Percentiles rank a stretch among this genome's conserved stretches.
These are phyloP conservation scores for Glaucidium brasilianum DNA, from an alignment of 2,113 vertebrate species.

Conservation along the genomic window DNA sequence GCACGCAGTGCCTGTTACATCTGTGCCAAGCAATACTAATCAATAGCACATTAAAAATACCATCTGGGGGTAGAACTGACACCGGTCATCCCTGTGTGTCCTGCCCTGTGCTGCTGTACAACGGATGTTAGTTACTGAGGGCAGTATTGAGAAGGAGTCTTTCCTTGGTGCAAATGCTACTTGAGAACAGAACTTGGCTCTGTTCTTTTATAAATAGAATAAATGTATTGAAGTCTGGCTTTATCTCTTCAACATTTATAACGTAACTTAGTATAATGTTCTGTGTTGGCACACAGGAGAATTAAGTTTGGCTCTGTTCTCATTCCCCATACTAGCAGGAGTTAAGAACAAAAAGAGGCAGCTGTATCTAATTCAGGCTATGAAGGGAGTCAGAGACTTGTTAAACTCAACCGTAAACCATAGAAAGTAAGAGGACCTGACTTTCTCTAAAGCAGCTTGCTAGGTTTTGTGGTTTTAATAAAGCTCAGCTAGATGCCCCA, in stretches of 20 bases:
- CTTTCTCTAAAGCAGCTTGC: neutral
- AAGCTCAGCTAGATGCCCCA: neutral
- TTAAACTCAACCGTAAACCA: neutral
- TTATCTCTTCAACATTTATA: neutral
- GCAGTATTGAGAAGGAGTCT: neutral
- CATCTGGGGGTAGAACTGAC: neutral
- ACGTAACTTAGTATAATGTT: neutral
- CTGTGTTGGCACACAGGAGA: neutral
- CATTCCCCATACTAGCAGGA: neutral
- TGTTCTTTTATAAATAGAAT: neutral
- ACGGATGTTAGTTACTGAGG: neutral
- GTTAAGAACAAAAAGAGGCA: constrained; percentile 1
- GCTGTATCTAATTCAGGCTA: constrained; percentile 4
- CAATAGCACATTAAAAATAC: neutral
- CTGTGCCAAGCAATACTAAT: neutral
- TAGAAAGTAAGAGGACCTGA: neutral
- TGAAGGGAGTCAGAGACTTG: neutral
- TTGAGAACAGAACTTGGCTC: neutral
- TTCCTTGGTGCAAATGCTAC: neutral
- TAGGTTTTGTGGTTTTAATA: neutral
- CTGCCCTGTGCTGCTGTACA: neutral
- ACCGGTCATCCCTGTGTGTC: neutral
- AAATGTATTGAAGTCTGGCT: neutral
- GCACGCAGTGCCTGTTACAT: neutral
- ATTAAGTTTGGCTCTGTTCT: neutral